Evolutionary conservation across 2,888 invertebrate species (phyloP), one percentile per base, ranked within the genome.

Genomic region (Drosophila barbarae): DNA sequence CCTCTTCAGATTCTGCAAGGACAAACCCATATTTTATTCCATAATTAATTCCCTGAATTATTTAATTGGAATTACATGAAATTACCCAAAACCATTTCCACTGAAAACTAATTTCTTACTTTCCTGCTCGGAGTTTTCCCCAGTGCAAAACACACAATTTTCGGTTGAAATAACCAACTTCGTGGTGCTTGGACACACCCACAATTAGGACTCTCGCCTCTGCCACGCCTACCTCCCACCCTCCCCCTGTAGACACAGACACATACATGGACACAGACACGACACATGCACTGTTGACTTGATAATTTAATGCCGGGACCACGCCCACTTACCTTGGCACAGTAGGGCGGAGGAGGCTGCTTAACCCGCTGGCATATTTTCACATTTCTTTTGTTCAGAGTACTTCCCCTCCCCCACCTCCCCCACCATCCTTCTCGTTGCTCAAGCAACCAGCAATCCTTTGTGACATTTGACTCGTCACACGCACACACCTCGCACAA

Each of bases 391-490:
- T 77, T 77, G 77, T 80, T 77, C 61, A 60, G 61, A 50, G 36
- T 18, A 36, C 4, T 15, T 10, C 18, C 34, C 42, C 30, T 23
- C 65, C 63, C 30, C 65, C 21, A 21, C 21, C n/a, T n/a, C n/a
- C n/a, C n/a, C 23, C 23, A 23, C 23, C 23, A 23, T 71, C 64
- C 58, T 10, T 30, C 9, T 53, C 66, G 71, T 70, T 77, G 80
- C 80, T 75, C 66, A 54, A 80, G 80, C 73, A 77, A 63, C 77
- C 59, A 69, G 66, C 49, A 54, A 47, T 73, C 64, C 74, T 76
- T 77, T 78, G 76, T 80, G 77, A 77, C 77, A 80, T 80, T 76
- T 70, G 76, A 80, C 81, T 72, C 72, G 58, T 56, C 54, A 60
- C 74, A 63, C 65, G 38, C 41, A 13, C 56, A 57, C 41, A 38